These are phyloP conservation scores for Drosophila kepulauana DNA, from an alignment of 1,140 invertebrate genomes.

Conservation along the genomic window DNA sequence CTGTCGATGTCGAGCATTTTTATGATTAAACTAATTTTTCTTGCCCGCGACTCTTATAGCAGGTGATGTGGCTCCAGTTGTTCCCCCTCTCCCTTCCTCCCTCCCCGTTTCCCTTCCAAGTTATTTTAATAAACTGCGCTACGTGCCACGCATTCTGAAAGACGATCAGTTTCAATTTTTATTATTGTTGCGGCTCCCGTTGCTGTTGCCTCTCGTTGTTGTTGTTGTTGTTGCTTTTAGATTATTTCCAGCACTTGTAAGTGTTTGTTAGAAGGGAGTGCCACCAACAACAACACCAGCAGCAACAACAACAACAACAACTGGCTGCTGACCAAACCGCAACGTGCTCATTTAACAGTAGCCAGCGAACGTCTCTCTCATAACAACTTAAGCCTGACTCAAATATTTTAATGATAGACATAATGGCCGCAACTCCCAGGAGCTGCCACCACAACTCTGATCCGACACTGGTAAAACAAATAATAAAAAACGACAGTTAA, in stretches of 20 bases:
- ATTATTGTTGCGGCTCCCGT: constrained; percentile 66
- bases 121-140: constrained; percentile 84
- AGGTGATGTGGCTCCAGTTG: constrained; percentile 68
- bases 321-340: constrained; percentile 58
- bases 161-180: constrained; percentile 82
- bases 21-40: constrained; percentile 85
- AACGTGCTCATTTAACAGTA: constrained; percentile 84
- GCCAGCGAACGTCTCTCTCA: constrained; percentile 69
- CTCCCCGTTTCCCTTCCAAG: constrained; percentile 57
- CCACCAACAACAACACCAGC: constrained; percentile 37
- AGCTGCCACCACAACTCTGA: background rate
- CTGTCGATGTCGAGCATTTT: constrained; percentile 78
- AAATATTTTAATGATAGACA: constrained; percentile 81
- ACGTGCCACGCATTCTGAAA: constrained; percentile 78
- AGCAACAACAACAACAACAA: constrained; percentile 1
- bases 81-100: constrained; percentile 7
- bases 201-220: constrained; percentile 14
- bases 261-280: constrained; percentile 81
- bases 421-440: constrained; percentile 43
- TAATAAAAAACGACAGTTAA: background rate
- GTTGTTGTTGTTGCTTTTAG: constrained; percentile 53
- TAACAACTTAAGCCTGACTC: constrained; percentile 78
- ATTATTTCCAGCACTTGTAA: constrained; percentile 80
- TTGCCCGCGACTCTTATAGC: constrained; percentile 68
- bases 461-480: background rate